phyloP scores from a whole-genome alignment of 2,797 vertebrate species.

The Myotis findleyi region DNA sequence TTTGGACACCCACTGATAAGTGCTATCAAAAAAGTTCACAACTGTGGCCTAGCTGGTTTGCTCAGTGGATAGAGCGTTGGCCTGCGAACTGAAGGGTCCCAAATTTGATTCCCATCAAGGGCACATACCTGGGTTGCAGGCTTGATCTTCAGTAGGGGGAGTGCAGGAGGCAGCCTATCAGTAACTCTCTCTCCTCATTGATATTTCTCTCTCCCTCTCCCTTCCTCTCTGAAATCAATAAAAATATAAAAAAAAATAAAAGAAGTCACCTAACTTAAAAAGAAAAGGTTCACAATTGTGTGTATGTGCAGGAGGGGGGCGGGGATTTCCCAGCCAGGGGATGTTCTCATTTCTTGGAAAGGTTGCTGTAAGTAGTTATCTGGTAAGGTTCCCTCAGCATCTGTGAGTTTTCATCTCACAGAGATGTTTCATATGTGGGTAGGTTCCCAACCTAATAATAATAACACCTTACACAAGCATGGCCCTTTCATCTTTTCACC shows the following conservation, averaged over 20 bases:
- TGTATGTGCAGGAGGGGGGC: background rate
- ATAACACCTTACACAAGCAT: background rate
- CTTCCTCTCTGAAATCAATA: too few relatives aligned
- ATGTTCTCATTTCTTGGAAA: conserved; percentile 15
- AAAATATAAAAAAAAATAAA: too few relatives aligned
- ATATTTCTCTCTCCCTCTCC: too few relatives aligned
- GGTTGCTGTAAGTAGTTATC: background rate
- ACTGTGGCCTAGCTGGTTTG: too few relatives aligned
- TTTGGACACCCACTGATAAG: conserved; percentile 60
- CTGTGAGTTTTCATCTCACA: background rate
- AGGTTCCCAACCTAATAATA: background rate
- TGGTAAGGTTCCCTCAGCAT: background rate
- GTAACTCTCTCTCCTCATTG: too few relatives aligned
- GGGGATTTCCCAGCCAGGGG: background rate
- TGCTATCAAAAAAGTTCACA: background rate
- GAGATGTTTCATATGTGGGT: background rate
- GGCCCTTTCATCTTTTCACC: background rate
- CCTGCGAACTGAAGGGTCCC: too few relatives aligned
- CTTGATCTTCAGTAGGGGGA: too few relatives aligned
- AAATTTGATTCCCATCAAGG: too few relatives aligned
- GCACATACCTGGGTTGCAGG: too few relatives aligned
- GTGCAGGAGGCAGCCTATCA: too few relatives aligned
- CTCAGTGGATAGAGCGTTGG: too few relatives aligned
- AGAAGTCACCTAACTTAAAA: too few relatives aligned
- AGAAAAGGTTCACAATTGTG: background rate